These are phyloP conservation scores for Anableps anableps DNA, from an alignment of 2,797 vertebrate genomes.

Conservation along the genomic window DNA sequence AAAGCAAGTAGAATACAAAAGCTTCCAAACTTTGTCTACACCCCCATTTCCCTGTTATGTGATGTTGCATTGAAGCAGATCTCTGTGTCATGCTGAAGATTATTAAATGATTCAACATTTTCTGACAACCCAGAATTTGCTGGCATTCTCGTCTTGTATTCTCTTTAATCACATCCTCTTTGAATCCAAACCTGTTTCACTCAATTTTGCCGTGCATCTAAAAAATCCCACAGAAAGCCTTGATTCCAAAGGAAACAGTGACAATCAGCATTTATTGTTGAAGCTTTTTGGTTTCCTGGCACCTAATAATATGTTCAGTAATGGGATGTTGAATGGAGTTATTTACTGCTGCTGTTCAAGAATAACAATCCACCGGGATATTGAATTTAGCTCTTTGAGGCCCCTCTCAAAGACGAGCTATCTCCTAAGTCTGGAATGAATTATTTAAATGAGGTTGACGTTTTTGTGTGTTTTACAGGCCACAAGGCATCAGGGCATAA, in stretches of 20 bases:
- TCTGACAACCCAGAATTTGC: conserved; percentile 67
- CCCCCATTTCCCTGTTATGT: conserved; percentile 31
- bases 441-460: conserved; percentile 32
- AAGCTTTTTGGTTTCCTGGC: conserved; percentile 49
- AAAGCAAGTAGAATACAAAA: conserved; percentile 59
- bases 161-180: conserved; percentile 72
- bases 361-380: conserved; percentile 50
- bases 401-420: conserved; percentile 35
- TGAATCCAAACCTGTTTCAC: conserved; percentile 62
- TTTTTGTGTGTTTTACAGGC: conserved; percentile 27
- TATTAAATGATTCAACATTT: conserved; percentile 75
- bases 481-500: conserved; percentile 20
- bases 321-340: conserved; percentile 51
- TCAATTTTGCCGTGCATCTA: conserved; percentile 47
- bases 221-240: conserved; percentile 50
- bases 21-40: conserved; percentile 15
- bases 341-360: conserved; percentile 51
- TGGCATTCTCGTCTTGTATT: conserved; percentile 70
- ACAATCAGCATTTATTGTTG: conserved; percentile 64
- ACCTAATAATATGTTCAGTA: conserved; percentile 57
- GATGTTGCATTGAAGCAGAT: conserved; percentile 56
- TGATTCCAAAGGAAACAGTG: conserved; percentile 59
- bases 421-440: conserved; percentile 40
- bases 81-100: conserved; percentile 51
- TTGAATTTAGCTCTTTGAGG: conserved; percentile 40